These are phyloP conservation scores for Sphaeramia orbicularis DNA, from an alignment of 2,797 vertebrate genomes.

Conservation along the genomic window DNA sequence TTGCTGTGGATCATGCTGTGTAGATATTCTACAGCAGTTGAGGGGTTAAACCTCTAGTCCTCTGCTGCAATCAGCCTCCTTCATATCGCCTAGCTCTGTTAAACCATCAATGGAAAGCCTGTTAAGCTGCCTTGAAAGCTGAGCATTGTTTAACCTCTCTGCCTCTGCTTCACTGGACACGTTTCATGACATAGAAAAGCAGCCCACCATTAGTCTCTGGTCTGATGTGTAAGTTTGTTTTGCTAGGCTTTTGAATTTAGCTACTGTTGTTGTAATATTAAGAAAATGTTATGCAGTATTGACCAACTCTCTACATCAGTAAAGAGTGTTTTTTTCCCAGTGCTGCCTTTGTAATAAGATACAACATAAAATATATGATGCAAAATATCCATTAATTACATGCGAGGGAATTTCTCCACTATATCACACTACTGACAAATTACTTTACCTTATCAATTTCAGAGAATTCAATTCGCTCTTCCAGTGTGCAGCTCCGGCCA, in stretches of 20 bases:
- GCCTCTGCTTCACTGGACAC: slow-evolving; percentile 28
- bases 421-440: not conserved
- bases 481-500: slow-evolving; percentile 93
- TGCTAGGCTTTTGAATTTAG: not conserved
- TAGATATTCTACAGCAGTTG: not conserved
- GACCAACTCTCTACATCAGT: no score
- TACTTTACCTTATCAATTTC: slow-evolving; percentile 93
- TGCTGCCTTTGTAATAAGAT: no score
- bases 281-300: no score
- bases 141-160: slow-evolving; percentile 47
- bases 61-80: slow-evolving; percentile 20
- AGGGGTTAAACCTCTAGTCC: slow-evolving; percentile 38
- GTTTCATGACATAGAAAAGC: slow-evolving; percentile 2
- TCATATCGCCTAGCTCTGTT: slow-evolving; percentile 19
- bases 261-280: not conserved
- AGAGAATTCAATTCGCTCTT: slow-evolving; percentile 95
- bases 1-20: not conserved
- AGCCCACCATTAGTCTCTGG: not conserved
- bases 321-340: no score
- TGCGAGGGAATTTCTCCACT: not conserved
- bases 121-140: slow-evolving; percentile 49
- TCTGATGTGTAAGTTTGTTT: slow-evolving; percentile 10
- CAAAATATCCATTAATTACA: no score
- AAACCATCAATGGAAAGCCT: slow-evolving; percentile 36
- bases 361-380: not conserved